phyloP scores from a whole-genome alignment of 2,113 vertebrate genomes.

The Vireo altiloquus region DNA sequence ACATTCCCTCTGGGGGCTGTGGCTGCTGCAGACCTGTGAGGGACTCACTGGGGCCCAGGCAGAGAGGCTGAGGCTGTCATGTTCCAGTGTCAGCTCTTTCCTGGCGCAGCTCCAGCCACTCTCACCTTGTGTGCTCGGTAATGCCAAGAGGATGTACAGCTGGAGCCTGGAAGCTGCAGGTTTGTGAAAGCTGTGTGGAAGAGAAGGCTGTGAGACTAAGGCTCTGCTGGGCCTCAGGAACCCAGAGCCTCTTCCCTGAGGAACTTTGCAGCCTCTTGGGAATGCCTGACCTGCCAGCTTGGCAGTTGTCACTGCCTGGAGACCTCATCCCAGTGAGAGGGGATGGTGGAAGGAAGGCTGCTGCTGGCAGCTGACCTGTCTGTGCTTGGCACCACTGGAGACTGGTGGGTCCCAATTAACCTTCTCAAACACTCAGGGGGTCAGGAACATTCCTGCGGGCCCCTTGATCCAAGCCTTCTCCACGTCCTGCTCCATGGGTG shows the following conservation, averaged over 20 bases:
- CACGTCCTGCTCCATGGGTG: neutral
- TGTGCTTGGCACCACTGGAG: fast-evolving
- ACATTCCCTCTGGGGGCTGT: neutral
- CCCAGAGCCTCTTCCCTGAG: neutral
- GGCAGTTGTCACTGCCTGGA: neutral
- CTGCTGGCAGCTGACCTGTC: neutral
- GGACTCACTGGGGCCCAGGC: neutral
- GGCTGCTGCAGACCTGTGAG: neutral
- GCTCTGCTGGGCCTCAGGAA: neutral
- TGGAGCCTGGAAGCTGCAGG: neutral
- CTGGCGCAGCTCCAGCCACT: neutral
- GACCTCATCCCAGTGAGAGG: neutral
- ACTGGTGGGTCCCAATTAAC: neutral
- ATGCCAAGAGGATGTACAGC: neutral
- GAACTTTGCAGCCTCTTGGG: neutral
- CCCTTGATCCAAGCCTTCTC: neutral
- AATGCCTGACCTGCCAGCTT: neutral
- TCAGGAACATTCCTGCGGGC: neutral
- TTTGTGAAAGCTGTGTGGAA: neutral
- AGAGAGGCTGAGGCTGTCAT: neutral
- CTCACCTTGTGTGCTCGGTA: neutral
- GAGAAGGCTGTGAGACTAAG: neutral
- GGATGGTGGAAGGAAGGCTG: neutral
- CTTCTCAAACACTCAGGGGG: neutral
- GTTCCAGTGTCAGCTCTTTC: neutral